These are phyloP conservation scores for Nymphicus hollandicus DNA, from an alignment of 2,113 vertebrate species.

Conservation along the genomic window DNA sequence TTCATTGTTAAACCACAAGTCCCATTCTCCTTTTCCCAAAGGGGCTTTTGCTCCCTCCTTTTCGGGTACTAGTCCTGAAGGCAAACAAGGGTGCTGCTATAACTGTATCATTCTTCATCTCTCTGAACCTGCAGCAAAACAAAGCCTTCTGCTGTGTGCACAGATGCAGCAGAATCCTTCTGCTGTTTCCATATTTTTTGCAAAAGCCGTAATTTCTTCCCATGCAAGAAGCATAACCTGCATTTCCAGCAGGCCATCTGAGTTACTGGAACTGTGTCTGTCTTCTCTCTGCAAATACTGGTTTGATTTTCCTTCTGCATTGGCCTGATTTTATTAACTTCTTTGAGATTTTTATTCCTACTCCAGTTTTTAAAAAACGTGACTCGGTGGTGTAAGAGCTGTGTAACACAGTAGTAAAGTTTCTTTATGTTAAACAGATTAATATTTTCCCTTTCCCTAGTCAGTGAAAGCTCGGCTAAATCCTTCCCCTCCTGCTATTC, in stretches of 20 bases:
- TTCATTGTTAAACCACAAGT: not conserved
- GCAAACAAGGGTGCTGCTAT: not conserved
- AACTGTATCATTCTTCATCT: not conserved
- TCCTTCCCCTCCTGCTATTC: not conserved
- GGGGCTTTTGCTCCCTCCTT: not conserved
- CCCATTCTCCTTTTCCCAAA: not conserved
- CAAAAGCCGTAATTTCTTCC: not conserved
- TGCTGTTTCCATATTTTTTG: not conserved
- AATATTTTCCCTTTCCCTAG: not conserved
- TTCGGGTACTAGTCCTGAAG: not conserved
- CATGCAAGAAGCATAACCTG: not conserved
- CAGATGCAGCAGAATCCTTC: not conserved
- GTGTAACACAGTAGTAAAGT: fast-evolving
- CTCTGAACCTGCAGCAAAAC: not conserved
- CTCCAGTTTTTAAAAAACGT: not conserved
- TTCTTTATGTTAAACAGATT: not conserved
- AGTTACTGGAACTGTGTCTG: not conserved
- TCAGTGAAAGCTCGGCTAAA: not conserved
- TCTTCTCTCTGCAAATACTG: not conserved
- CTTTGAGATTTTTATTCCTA: not conserved
- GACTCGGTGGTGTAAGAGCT: not conserved
- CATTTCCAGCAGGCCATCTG: not conserved
- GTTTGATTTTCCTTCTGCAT: not conserved
- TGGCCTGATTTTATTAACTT: not conserved
- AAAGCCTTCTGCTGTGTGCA: not conserved